Evolutionary conservation across 2,888 invertebrate species (phyloP), one percentile per base, ranked within the genome.

Genomic region (Crepidodera aurea): DNA sequence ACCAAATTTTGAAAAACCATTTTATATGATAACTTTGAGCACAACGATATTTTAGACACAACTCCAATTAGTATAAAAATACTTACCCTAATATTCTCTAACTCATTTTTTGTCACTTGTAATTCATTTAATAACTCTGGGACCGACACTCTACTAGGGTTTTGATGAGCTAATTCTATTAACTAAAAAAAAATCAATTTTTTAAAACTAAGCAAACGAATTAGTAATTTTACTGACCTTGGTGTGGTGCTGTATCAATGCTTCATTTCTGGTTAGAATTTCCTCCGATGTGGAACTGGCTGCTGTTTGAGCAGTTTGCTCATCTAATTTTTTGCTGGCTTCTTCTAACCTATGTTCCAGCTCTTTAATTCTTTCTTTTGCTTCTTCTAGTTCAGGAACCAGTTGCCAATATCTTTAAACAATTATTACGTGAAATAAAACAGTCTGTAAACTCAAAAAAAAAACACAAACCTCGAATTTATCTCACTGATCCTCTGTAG

Each of bases 21-120:
- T 46, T n/a, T n/a, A n/a, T n/a, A n/a, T n/a, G n/a, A n/a, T n/a
- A n/a, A n/a, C n/a, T n/a, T n/a, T n/a, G n/a, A n/a, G n/a, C n/a
- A n/a, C n/a, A n/a, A n/a, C n/a, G n/a, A n/a, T n/a, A n/a, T n/a
- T n/a, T n/a, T n/a, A n/a, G n/a, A n/a, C n/a, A n/a, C n/a, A n/a
- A n/a, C n/a, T n/a, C n/a, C n/a, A n/a, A n/a, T n/a, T n/a, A n/a
- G 22, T 4, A 29, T 8, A 29, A 10, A 29, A 29, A 29, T 5
- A 34, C 74, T 67, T 84, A 93, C 93, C 89, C 92, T 90, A 78
- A 94, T 88, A 82, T 92, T 93, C 81, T 93, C 93, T 81, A 94
- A 85, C 84, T 94, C 93, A 37, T 88, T 90, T 83, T 92, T 92
- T 22, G 93, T 93, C 70, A 90, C 89, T 82, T 92, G 91, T 75